phyloP scores from a whole-genome alignment of 2,797 vertebrate genomes.

The Argya squamiceps region DNA sequence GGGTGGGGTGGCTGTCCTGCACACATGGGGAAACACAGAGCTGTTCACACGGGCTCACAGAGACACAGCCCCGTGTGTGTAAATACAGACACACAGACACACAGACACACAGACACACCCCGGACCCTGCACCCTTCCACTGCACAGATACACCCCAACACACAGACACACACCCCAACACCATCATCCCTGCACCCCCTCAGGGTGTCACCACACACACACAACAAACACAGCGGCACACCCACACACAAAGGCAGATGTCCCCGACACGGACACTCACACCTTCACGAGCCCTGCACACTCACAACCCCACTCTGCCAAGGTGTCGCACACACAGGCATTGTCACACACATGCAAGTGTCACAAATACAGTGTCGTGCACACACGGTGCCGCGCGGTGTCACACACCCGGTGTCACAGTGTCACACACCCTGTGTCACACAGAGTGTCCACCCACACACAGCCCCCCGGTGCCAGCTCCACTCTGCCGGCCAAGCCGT shows the following conservation, averaged over 20 bases:
- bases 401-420: not conserved
- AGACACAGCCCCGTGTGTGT: not conserved
- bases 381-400: not conserved
- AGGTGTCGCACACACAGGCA: not conserved
- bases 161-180: not conserved
- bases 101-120: not conserved
- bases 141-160: not conserved
- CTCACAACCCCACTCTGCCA: not conserved
- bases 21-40: too few relatives aligned
- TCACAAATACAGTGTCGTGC: not conserved
- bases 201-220: not conserved
- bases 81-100: not conserved
- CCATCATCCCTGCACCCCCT: not conserved
- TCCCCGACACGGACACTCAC: not conserved
- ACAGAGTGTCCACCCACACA: not conserved
- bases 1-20: not conserved
- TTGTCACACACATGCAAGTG: not conserved
- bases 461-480: not conserved
- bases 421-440: not conserved
- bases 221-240: not conserved
- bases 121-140: not conserved
- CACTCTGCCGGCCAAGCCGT: not conserved
- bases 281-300: not conserved
- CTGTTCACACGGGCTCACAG: not conserved
- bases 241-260: not conserved